phyloP scores from a whole-genome alignment of 2,888 invertebrate genomes.

The Molorchus minor region DNA sequence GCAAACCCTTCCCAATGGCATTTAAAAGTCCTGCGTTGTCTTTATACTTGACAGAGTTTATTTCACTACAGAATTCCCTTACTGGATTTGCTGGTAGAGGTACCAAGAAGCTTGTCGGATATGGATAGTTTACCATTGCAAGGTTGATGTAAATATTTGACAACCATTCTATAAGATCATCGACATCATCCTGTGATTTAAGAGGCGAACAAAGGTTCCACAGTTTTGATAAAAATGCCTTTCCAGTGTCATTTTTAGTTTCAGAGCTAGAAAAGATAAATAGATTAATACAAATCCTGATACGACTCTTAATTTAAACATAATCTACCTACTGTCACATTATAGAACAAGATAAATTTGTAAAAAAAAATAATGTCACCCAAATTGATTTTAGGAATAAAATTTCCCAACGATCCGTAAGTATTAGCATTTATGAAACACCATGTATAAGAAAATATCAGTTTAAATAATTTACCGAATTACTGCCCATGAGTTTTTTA shows the following conservation, averaged over 20 bases:
- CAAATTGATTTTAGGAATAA: background rate
- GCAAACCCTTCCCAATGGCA: constrained; percentile 74
- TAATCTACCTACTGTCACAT: background rate
- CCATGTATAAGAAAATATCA: background rate
- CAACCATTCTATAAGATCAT: constrained; percentile 75
- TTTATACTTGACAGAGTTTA: constrained; percentile 52
- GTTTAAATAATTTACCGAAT: constrained; percentile 67
- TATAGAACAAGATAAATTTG: too few species aligned
- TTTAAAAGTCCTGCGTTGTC: constrained; percentile 63
- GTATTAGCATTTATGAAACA: too few species aligned
- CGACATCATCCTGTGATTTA: constrained; percentile 67
- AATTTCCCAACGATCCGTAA: too few species aligned
- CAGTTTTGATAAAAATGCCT: constrained; percentile 72
- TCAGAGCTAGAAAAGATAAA: constrained; percentile 59
- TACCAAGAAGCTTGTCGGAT: constrained; percentile 81
- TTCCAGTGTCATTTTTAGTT: constrained; percentile 70
- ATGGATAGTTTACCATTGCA: constrained; percentile 97
- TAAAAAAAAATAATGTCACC: background rate
- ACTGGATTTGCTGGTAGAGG: constrained; percentile 89
- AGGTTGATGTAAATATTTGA: constrained; percentile 77
- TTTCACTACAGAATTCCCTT: constrained; percentile 68
- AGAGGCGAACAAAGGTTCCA: constrained; percentile 83
- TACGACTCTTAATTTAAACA: background rate
- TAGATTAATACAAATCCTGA: background rate
- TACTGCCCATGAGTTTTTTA: constrained; percentile 80